These are phyloP conservation scores for Muntiacus muntjak DNA, from an alignment of 2,113 vertebrate species.

Conservation along the genomic window DNA sequence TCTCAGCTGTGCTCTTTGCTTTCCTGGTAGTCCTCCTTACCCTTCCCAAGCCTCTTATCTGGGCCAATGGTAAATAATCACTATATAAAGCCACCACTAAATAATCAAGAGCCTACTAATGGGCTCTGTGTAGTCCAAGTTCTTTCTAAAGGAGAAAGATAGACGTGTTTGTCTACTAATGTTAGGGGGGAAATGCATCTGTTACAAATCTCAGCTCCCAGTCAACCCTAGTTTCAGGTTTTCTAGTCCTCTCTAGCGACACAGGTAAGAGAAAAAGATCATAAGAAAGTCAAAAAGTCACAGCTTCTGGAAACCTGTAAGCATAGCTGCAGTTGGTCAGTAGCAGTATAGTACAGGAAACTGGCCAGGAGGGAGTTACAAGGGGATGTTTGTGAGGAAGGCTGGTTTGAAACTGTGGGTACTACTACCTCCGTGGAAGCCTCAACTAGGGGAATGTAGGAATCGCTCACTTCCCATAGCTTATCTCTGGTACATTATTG, in stretches of 20 bases:
- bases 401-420: neutral
- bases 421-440: neutral
- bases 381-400: neutral
- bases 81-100: neutral
- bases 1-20: neutral
- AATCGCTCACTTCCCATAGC: neutral
- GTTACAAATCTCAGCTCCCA: neutral
- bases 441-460: neutral
- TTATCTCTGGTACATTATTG: neutral
- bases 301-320: neutral
- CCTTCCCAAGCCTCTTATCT: neutral
- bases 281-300: neutral
- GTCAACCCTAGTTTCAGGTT: neutral
- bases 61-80: neutral
- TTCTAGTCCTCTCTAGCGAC: neutral
- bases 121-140: neutral
- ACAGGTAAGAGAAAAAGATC: neutral
- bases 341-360: neutral
- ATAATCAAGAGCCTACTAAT: neutral
- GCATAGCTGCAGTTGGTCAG: neutral
- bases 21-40: neutral
- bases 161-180: neutral
- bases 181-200: neutral
- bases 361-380: neutral
- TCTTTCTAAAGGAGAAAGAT: conserved; percentile 32